Conservation (phyloP, 1,140 invertebrate genomes). For the Trachelipus rathkii region DNA sequence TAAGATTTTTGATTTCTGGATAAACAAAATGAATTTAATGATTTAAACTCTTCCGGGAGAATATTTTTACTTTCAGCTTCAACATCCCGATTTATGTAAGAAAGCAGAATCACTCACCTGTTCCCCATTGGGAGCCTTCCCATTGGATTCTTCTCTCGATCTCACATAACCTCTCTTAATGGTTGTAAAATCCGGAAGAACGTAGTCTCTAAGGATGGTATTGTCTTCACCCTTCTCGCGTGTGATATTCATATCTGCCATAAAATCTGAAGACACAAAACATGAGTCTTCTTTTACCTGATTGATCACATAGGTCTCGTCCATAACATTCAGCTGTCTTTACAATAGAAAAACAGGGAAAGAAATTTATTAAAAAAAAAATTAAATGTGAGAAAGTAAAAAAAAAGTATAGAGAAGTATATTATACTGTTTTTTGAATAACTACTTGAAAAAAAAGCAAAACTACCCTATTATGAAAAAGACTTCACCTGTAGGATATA, state of each 20-base stretch:
- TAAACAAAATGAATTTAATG: too few relatives aligned
- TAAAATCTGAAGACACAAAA: conserved; percentile 85
- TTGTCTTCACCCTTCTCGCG: conserved; percentile 61
- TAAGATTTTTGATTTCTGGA: too few relatives aligned
- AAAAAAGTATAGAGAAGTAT: too few relatives aligned
- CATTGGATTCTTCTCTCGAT: conserved; percentile 55
- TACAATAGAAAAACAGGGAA: too few relatives aligned
- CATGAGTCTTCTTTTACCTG: conserved; percentile 97
- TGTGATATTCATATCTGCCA: conserved; percentile 74
- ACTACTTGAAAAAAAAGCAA: too few relatives aligned
- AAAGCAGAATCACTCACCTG: conserved; percentile 51
- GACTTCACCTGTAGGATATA: conserved; percentile 69
- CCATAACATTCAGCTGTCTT: conserved; percentile 94
- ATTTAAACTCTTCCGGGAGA: too few relatives aligned
- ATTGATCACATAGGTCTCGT: conserved; percentile 98
- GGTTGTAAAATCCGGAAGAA: conserved; percentile 90
- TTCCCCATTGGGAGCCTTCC: conserved; percentile 60
- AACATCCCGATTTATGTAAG: too few relatives aligned
- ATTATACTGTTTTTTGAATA: too few relatives aligned
- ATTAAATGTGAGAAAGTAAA: too few relatives aligned
- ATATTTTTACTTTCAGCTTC: too few relatives aligned
- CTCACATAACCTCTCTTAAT: conserved; percentile 74
- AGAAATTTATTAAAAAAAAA: too few relatives aligned
- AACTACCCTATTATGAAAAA: too few relatives aligned
- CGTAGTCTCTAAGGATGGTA: conserved; percentile 79